Conservation (phyloP, 2,888 invertebrate genomes). For the Hypena proboscidalis region DNA sequence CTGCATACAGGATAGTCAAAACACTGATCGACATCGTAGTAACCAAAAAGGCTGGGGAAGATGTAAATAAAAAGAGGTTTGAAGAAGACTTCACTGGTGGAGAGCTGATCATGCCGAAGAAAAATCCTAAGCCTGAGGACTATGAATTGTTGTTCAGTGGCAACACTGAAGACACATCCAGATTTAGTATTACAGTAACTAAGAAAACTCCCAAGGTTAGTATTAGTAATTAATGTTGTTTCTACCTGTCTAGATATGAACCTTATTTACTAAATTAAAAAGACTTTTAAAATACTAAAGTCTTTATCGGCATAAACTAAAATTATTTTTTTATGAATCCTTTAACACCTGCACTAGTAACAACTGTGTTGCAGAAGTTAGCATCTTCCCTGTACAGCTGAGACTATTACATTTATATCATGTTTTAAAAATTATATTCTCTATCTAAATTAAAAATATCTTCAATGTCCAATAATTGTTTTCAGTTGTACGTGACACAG, state of each 20-base stretch:
- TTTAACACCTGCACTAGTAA: no score
- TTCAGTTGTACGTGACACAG: slow-evolving; percentile 93
- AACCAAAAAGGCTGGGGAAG: slow-evolving; percentile 89
- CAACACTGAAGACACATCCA: slow-evolving; percentile 97
- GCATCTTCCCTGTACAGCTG: no score
- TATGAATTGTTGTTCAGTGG: slow-evolving; percentile 95
- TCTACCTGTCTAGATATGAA: no score
- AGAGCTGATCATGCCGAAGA: slow-evolving; percentile 90
- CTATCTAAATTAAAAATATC: background rate
- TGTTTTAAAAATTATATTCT: background rate
- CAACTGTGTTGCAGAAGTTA: no score
- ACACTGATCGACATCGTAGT: slow-evolving; percentile 90
- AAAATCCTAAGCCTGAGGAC: slow-evolving; percentile 95
- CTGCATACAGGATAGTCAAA: slow-evolving; percentile 92
- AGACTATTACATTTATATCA: background rate
- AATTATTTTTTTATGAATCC: no score
- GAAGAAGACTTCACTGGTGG: slow-evolving; percentile 93
- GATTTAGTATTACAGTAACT: slow-evolving; percentile 95
- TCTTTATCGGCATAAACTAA: no score
- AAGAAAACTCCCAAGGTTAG: slow-evolving; percentile 95
- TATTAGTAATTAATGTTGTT: no score
- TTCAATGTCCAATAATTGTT: slow-evolving; percentile 10
- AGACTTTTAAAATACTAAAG: no score
- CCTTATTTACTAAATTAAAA: no score
- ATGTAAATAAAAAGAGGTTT: slow-evolving; percentile 94